Percentiles rank a stretch among this genome's conserved stretches.
Evolutionary conservation across 2,113 vertebrate genomes (phyloP).

Genomic region (Melanotaenia duboulayi): DNA sequence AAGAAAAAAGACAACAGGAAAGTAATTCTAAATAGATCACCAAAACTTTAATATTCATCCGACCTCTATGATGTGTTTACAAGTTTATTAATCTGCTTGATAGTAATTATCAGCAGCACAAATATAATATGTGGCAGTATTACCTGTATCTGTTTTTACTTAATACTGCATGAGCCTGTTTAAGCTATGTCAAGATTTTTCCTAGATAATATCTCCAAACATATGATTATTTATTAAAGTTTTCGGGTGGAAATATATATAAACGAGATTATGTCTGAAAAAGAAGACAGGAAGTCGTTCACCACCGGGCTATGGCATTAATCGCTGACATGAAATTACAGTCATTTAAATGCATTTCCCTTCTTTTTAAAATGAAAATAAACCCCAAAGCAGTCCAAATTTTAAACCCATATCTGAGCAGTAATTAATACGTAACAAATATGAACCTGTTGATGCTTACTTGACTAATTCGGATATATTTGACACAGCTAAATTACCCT

Average conservation of each 20-base stretch:
- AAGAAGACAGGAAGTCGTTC: neutral
- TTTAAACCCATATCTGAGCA: neutral
- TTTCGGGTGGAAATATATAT: neutral
- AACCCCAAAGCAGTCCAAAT: neutral
- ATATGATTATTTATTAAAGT: neutral
- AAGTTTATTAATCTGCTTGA: neutral
- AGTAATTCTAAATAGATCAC: neutral
- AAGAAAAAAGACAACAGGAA: neutral
- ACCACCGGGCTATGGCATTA: neutral
- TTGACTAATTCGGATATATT: slow-evolving; percentile 5
- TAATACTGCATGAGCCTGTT: too few species aligned
- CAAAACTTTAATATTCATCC: neutral
- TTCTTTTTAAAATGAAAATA: neutral
- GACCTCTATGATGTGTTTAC: neutral
- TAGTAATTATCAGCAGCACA: neutral
- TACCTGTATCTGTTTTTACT: neutral
- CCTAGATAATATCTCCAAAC: neutral
- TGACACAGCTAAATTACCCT: neutral
- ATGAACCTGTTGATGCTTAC: neutral
- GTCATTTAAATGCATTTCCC: neutral
- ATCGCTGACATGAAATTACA: neutral
- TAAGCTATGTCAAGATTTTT: neutral
- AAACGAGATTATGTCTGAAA: neutral
- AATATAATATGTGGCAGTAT: neutral
- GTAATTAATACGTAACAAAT: neutral